Evolutionary conservation across 1,140 invertebrate genomes (phyloP).

Genomic region (Agrypnia vestita): DNA sequence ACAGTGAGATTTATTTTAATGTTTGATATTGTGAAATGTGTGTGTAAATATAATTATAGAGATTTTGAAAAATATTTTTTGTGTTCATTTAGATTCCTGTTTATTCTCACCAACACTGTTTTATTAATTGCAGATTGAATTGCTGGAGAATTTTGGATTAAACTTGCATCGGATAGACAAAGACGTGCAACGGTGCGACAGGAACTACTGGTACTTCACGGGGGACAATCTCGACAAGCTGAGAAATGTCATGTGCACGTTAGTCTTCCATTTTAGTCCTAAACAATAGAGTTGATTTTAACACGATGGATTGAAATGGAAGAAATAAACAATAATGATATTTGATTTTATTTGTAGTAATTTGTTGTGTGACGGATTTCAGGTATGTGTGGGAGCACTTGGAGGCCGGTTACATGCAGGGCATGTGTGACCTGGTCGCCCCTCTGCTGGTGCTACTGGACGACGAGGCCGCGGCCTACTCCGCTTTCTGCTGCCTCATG

Average conservation of each 20-base stretch:
- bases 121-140: conserved; percentile 77
- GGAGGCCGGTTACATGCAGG: conserved; percentile 91
- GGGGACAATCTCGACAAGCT: conserved; percentile 93
- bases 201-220: conserved; percentile 94
- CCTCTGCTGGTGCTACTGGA: conserved; percentile 94
- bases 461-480: conserved; percentile 93
- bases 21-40: too few relatives aligned
- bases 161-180: conserved; percentile 97
- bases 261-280: conserved; percentile 63
- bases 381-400: conserved; percentile 96
- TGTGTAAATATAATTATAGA: too few relatives aligned
- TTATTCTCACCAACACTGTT: neutral
- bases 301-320: too few relatives aligned
- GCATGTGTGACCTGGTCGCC: conserved; percentile 97
- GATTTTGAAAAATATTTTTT: too few relatives aligned
- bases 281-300: too few relatives aligned
- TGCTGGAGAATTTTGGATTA: conserved; percentile 89
- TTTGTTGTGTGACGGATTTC: conserved; percentile 50
- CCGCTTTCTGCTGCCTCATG: conserved; percentile 94
- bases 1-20: too few relatives aligned
- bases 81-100: too few relatives aligned
- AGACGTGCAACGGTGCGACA: conserved; percentile 95
- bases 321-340: too few relatives aligned
- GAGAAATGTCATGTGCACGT: conserved; percentile 97
- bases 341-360: too few relatives aligned